A percentile compares a stretch with the other conserved stretches of the same genome.
Evolutionary conservation across 2,888 invertebrate species (phyloP).

Genomic region (Pristionchus mayeri): DNA sequence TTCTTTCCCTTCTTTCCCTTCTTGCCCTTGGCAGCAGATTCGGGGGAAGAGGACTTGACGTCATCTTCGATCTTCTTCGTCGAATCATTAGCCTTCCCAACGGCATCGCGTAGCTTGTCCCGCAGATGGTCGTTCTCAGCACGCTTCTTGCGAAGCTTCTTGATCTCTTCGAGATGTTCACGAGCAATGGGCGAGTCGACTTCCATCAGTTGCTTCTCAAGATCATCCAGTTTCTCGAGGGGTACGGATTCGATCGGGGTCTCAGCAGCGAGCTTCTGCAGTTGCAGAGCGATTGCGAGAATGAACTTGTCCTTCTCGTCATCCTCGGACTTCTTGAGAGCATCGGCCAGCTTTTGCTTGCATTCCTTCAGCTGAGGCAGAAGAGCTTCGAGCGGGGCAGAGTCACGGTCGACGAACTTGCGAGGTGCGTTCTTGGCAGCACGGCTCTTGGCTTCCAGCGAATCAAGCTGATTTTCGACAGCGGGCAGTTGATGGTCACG

Average conservation of each 20-base stretch:
- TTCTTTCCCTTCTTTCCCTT: constrained; percentile 53
- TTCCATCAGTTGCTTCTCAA: constrained; percentile 54
- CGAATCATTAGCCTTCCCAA: constrained; percentile 16
- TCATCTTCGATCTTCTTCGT: constrained; percentile 41
- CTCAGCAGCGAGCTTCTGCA: constrained; percentile 36
- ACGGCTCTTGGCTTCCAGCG: constrained; percentile 39
- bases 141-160: constrained; percentile 51
- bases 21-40: constrained; percentile 46
- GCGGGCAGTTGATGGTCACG: constrained; percentile 41
- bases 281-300: constrained; percentile 40
- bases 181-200: constrained; percentile 52
- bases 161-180: constrained; percentile 51
- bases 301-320: constrained; percentile 48
- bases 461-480: constrained; percentile 21
- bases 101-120: constrained; percentile 17
- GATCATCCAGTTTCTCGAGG: constrained; percentile 48
- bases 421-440: constrained; percentile 46
- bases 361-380: not conserved
- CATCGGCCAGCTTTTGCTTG: constrained; percentile 37
- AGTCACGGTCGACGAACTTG: constrained; percentile 32
- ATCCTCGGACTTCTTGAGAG: constrained; percentile 27
- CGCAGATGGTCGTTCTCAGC: constrained; percentile 40
- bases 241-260: constrained; percentile 1
- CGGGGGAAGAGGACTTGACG: constrained; percentile 21
- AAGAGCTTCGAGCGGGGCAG: not conserved